Evolutionary conservation across 1,140 invertebrate species (phyloP), one percentile per base, ranked within the genome.

Genomic region (Homalodisca vitripennis): DNA sequence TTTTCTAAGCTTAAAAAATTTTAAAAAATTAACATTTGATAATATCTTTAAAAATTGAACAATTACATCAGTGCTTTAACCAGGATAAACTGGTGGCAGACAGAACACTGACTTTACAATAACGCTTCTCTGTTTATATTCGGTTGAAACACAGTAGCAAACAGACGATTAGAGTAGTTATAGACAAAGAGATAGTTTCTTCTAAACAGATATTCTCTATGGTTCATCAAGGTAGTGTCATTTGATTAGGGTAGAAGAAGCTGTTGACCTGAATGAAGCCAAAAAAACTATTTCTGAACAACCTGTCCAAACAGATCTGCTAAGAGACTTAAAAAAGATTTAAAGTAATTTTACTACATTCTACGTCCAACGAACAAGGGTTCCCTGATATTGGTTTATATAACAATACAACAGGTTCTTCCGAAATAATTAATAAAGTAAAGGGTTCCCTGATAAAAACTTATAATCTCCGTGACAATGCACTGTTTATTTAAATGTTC

Each of bases 101-200:
- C 2, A 60, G 55, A 60, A 60, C 55, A 60, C 55, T 60, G 55
- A 60, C 55, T 60, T 27, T 13, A 60, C 26, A 60, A 24, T 60
- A 60, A 27, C 26, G 55, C n/a, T n/a, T n/a, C 10, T 53, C 48
- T 3, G 26, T 27, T 12, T 22, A 22, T 22, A 6, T 6, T 24
- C 55, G 3, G 3, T 26, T 60, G 55, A 60, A 60, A 22, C 26
- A 22, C 26, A 60, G 26, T 27, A 26, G 22, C 55, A 60, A 60
- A 60, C 27, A 60, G 55, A 60, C 55, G n/a, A 60, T 60, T 60
- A 60, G 55, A 60, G n/a, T 60, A 60, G 55, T 27, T 26, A 60
- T 60, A 60, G 55, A 60, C 55, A 60, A 60, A 60, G 55, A 60
- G 55, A 60, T 41, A 41, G 17, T 41, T 41, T 41, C 48, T 26